Evolutionary conservation across 1,140 invertebrate species (phyloP).

Genomic region (Hesperophylax magnus): DNA sequence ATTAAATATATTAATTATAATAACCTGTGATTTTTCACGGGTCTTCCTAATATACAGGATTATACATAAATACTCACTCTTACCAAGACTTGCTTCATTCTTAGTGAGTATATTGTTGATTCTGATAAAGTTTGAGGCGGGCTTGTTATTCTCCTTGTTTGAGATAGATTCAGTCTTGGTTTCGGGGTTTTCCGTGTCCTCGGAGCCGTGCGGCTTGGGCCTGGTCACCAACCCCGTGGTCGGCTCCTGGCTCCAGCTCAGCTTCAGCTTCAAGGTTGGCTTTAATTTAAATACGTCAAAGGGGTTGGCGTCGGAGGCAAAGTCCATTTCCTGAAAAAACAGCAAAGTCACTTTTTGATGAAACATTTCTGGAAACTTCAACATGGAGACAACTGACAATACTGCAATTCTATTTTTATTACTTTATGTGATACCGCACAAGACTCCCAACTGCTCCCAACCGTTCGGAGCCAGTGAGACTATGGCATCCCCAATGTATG

Average conservation of each 20-base stretch:
- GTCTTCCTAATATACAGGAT: too few relatives aligned
- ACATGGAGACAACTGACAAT: too few relatives aligned
- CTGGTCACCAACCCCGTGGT: slow-evolving; percentile 80
- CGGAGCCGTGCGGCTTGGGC: slow-evolving; percentile 69
- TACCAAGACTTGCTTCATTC: slow-evolving; percentile 10
- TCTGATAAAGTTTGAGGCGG: slow-evolving; percentile 62
- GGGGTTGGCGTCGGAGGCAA: slow-evolving; percentile 68
- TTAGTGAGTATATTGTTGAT: slow-evolving; percentile 52
- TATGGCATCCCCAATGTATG: too few relatives aligned
- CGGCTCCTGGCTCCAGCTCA: slow-evolving; percentile 85
- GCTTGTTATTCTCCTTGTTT: slow-evolving; percentile 75
- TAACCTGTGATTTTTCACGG: too few relatives aligned
- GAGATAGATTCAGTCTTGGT: slow-evolving; percentile 55
- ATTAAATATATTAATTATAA: too few relatives aligned
- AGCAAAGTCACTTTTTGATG: too few relatives aligned
- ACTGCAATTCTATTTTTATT: too few relatives aligned
- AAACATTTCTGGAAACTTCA: too few relatives aligned
- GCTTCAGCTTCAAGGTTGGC: slow-evolving; percentile 86
- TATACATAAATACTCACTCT: slow-evolving; percentile 29
- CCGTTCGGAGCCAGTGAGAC: too few relatives aligned
- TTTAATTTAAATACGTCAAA: slow-evolving; percentile 82
- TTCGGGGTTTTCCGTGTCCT: slow-evolving; percentile 63
- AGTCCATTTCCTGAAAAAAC: slow-evolving; percentile 68
- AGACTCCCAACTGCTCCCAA: too few relatives aligned
- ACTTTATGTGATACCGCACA: too few relatives aligned